These are phyloP conservation scores for Melanocharis versteri DNA, from an alignment of 2,113 vertebrate species.

Conservation along the genomic window DNA sequence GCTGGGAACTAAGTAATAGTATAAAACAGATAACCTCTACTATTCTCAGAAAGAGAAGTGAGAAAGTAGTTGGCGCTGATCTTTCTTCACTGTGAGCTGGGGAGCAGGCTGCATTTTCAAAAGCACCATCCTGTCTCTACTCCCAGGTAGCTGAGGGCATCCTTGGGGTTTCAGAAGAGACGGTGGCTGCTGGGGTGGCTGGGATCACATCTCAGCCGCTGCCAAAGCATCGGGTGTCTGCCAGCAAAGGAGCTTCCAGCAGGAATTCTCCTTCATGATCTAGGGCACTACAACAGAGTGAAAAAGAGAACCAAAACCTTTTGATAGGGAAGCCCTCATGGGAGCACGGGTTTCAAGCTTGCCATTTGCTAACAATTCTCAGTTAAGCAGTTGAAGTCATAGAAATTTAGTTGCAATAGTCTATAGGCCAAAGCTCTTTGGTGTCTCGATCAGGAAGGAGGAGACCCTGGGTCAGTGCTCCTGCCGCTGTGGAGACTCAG, in stretches of 20 bases:
- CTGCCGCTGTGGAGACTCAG: accelerated
- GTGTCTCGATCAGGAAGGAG: background rate
- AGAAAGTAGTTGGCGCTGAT: background rate
- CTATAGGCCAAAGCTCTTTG: background rate
- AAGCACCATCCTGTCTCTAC: background rate
- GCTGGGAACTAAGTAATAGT: background rate
- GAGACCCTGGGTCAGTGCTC: background rate
- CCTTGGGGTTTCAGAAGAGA: background rate
- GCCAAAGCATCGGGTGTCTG: background rate
- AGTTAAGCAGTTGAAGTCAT: background rate
- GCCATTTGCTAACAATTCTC: background rate
- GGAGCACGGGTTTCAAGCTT: background rate
- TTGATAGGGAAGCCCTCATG: background rate
- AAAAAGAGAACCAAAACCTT: slow-evolving; percentile 41
- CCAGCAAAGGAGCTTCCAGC: background rate
- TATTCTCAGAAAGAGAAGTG: background rate
- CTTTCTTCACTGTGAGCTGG: background rate
- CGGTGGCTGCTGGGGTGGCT: background rate
- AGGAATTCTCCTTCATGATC: background rate
- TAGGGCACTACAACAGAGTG: background rate
- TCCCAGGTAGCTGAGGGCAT: background rate
- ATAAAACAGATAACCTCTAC: background rate
- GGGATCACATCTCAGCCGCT: background rate
- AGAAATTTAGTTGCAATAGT: background rate
- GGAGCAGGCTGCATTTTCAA: background rate